Conservation (phyloP, 2,113 vertebrate species). For the Erythrocercus mccallii region DNA sequence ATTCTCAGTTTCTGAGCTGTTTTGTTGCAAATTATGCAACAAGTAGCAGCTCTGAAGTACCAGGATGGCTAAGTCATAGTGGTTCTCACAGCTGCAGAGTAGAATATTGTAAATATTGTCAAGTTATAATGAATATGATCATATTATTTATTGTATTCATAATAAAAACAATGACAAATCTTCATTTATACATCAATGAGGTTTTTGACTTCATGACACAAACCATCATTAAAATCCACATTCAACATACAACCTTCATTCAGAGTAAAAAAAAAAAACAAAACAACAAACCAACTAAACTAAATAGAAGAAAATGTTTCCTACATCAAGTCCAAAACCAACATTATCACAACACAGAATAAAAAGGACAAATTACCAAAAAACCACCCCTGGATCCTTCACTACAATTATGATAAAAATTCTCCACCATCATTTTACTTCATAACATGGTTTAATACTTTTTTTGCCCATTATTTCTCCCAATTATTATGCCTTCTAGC, state of each 20-base stretch:
- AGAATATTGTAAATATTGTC: background rate
- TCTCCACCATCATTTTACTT: background rate
- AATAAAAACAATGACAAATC: background rate
- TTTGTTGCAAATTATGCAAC: background rate
- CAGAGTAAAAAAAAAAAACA: background rate
- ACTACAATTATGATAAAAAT: background rate
- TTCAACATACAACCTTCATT: background rate
- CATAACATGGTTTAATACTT: fast-evolving
- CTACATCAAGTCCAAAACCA: background rate
- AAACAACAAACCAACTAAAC: fast-evolving
- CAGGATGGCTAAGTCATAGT: background rate
- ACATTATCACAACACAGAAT: background rate
- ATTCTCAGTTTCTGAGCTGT: background rate
- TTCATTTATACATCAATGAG: background rate
- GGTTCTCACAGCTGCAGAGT: background rate
- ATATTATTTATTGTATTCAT: background rate
- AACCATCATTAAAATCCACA: background rate
- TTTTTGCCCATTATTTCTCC: background rate
- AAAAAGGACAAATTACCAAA: background rate
- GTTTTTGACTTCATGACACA: background rate
- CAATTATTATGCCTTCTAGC: background rate
- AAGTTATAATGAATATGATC: background rate
- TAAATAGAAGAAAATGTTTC: background rate
- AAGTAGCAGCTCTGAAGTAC: background rate
- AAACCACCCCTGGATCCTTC: background rate